phyloP scores from a whole-genome alignment of 92 coral and sea anemone genomes.

The Epizoanthus ramosus region DNA sequence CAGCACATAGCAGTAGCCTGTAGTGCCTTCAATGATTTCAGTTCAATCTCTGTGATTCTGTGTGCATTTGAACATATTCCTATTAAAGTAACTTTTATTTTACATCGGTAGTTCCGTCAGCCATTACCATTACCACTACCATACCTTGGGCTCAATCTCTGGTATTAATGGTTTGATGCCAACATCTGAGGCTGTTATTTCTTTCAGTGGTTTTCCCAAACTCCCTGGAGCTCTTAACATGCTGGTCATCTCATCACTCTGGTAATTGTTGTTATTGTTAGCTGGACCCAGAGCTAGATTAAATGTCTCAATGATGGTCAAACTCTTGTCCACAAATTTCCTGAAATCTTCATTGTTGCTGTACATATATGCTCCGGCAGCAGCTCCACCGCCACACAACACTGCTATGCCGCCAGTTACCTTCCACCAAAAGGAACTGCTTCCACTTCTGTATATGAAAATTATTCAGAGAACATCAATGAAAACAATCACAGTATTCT shows the following conservation, averaged over 20 bases:
- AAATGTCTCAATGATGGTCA: slow-evolving; percentile 74
- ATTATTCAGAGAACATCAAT: neutral
- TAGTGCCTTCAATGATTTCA: too few relatives aligned
- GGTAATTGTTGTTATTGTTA: slow-evolving; percentile 18
- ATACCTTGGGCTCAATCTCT: slow-evolving; percentile 32
- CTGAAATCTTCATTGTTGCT: slow-evolving; percentile 66
- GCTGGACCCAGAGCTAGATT: slow-evolving; percentile 71
- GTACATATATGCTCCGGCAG: slow-evolving; percentile 60
- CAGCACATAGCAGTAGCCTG: too few relatives aligned
- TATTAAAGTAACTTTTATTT: too few relatives aligned
- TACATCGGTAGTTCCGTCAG: too few relatives aligned
- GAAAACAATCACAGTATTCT: neutral
- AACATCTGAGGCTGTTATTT: neutral
- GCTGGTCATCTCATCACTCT: neutral
- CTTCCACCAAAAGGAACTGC: slow-evolving; percentile 60
- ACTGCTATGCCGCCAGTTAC: slow-evolving; percentile 58
- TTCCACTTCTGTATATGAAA: slow-evolving; percentile 26
- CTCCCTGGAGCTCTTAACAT: slow-evolving; percentile 7
- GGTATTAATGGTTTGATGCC: slow-evolving; percentile 13
- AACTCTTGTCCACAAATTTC: slow-evolving; percentile 58
- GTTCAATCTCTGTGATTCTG: too few relatives aligned
- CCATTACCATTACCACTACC: too few relatives aligned
- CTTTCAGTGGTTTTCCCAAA: slow-evolving; percentile 4
- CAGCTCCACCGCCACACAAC: slow-evolving; percentile 72
- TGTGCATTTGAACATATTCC: too few relatives aligned